A percentile compares a stretch with the other conserved stretches of the same genome.
Conservation (phyloP, 2,113 vertebrate species). For the Pluvianellus socialis region DNA sequence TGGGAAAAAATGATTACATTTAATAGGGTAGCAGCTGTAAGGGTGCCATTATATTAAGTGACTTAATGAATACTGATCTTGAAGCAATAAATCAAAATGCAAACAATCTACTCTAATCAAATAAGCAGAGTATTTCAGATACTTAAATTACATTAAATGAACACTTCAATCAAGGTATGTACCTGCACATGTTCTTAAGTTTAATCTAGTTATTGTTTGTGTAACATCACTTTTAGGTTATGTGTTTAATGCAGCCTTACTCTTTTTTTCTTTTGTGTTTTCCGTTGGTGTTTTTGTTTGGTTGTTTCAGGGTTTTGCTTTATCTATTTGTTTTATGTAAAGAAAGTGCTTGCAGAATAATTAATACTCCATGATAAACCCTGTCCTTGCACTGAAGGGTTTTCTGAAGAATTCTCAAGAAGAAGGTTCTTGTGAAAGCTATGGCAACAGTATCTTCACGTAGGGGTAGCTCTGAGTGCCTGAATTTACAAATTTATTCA, state of each 20-base stretch:
- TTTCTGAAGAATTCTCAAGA: not conserved
- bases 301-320: not conserved
- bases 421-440: not conserved
- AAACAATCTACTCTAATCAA: conserved; percentile 76
- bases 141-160: conserved; percentile 67
- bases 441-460: not conserved
- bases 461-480: not conserved
- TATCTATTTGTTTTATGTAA: not conserved
- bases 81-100: conserved; percentile 75
- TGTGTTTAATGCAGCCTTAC: not conserved
- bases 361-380: not conserved
- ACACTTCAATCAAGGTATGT: conserved; percentile 62
- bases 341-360: not conserved
- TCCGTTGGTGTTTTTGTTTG: not conserved
- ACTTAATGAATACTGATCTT: conserved; percentile 73
- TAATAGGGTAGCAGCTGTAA: conserved; percentile 44
- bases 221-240: not conserved
- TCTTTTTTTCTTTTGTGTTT: not conserved
- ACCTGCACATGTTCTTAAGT: conserved; percentile 26
- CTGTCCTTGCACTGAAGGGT: not conserved
- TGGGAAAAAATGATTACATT: not conserved
- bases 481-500: not conserved
- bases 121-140: conserved; percentile 56
- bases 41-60: conserved; percentile 69
- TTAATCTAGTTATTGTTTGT: conserved; percentile 51